phyloP scores from a whole-genome alignment of 2,797 vertebrate species.

The Girardinus metallicus region DNA sequence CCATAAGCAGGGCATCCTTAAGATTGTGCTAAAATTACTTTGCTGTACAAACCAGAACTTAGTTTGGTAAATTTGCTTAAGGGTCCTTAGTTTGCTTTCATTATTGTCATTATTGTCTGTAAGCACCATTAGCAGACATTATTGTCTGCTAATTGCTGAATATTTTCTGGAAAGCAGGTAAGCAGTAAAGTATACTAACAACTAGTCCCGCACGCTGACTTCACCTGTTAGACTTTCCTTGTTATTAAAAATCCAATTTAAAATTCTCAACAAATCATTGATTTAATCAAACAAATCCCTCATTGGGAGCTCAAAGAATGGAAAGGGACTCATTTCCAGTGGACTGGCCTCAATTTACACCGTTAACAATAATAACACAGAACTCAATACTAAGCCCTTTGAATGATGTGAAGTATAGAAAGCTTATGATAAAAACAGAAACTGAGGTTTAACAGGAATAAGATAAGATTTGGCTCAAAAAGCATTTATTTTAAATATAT shows the following conservation, averaged over 20 bases:
- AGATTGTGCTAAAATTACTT: too few species aligned
- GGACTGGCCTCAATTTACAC: conserved; percentile 25
- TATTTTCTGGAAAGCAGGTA: conserved; percentile 7
- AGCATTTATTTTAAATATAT: neutral
- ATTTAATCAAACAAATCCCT: conserved; percentile 13
- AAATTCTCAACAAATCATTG: conserved; percentile 19
- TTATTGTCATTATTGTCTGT: neutral
- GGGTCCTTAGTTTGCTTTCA: neutral
- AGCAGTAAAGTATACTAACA: conserved; percentile 6
- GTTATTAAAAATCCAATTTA: conserved; percentile 25
- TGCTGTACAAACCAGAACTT: too few species aligned
- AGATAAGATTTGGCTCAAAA: conserved; percentile 1
- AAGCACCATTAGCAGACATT: too few species aligned
- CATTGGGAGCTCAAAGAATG: conserved; percentile 18
- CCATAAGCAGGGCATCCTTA: too few species aligned
- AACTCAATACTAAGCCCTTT: conserved; percentile 34
- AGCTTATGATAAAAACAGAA: conserved; percentile 9
- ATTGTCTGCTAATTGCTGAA: neutral
- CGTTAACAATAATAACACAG: conserved; percentile 22
- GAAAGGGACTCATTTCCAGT: conserved; percentile 16
- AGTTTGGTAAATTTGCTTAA: neutral
- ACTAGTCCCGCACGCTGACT: conserved; percentile 11
- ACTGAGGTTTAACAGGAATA: conserved; percentile 6
- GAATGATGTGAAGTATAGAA: conserved; percentile 16
- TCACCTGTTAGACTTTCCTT: conserved; percentile 6